Base-by-base conservation (phyloP, 2,888 invertebrate genomes). In the Ditula angustiorana region DNA sequence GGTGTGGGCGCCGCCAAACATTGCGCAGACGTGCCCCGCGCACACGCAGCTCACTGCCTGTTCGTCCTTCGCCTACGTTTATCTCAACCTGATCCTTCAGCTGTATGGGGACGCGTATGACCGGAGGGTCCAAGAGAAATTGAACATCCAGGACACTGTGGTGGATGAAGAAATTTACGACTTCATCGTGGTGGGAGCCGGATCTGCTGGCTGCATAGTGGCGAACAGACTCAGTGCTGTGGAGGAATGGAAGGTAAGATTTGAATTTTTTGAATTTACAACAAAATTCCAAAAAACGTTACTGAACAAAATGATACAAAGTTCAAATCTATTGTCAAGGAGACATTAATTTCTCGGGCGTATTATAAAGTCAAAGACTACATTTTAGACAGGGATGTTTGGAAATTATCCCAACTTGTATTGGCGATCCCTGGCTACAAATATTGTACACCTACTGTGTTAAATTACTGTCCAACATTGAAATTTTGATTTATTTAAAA, bases 51-150 rank as follows among this genome's bases (percentile, higher is more conserved):
- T 87, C 5, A 65, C 82, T 0, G 81, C 85, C 0, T 89, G 88
- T 59, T 74, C 82, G 0, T 62, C 71, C 7, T 83, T 86, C 44
- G 88, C 81, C 0, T 80, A 76, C 21, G 19, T 85, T 0, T 88
- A 82, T 69, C 69, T 89, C 5, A 78, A 79, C 55, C 69, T 88
- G 0, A 60, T 89, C 2, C 79, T 82, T 0, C 74, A 76, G 0
- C 70, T 88, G 10, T 88, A 74, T 49, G 84, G 87, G 0, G 81
- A 76, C 5, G 81, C 87, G 0, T 28, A 59, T 0, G 83, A 85
- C 53, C 67, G 68, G 28, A 69, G 74, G 35, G 66, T 63, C 10
- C 74, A 76, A 49, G 52, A 56, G 30, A 33, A 57, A 16, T n/a
- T 26, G 30, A 8, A n/a, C 10, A 35, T 23, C 13, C 5, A 5